Evolutionary conservation across 1,140 invertebrate species (phyloP).

Genomic region (Drosophila parabipectinata): DNA sequence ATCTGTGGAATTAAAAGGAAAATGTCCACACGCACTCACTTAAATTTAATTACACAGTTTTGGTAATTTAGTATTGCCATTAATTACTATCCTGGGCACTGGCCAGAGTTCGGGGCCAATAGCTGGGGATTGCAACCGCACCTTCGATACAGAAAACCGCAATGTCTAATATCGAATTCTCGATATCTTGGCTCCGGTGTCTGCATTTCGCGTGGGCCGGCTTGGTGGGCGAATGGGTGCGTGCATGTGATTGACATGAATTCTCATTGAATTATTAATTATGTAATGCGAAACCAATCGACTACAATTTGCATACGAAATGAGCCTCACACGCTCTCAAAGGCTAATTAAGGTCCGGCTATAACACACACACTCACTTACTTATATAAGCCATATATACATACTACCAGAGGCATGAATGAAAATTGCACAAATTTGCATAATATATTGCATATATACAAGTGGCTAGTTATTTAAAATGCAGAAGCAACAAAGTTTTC

Average conservation of each 20-base stretch:
- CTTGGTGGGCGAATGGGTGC: constrained; percentile 15
- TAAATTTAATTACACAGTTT: background rate
- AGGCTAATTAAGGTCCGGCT: constrained; percentile 61
- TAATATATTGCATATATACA: constrained; percentile 40
- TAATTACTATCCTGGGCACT: background rate
- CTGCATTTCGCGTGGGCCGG: constrained; percentile 1
- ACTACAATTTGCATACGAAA: constrained; percentile 76
- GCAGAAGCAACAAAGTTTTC: constrained; percentile 31
- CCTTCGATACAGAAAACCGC: constrained; percentile 1
- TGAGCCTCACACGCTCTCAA: constrained; percentile 60
- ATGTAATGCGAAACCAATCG: constrained; percentile 79
- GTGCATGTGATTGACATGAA: constrained; percentile 74
- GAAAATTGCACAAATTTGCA: constrained; percentile 73
- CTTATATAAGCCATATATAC: constrained; percentile 3
- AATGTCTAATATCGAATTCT: constrained; percentile 2
- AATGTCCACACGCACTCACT: background rate
- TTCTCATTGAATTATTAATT: constrained; percentile 80
- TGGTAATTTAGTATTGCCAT: background rate
- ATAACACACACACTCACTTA: background rate
- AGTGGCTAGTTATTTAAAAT: constrained; percentile 44
- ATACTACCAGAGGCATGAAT: constrained; percentile 27
- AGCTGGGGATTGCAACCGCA: constrained; percentile 1
- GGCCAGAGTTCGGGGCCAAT: background rate
- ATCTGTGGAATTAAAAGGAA: background rate
- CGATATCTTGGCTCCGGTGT: background rate